Evolutionary conservation across 2,113 vertebrate genomes (phyloP), one percentile per base, ranked within the genome.

Genomic region (Calidris pygmaea): DNA sequence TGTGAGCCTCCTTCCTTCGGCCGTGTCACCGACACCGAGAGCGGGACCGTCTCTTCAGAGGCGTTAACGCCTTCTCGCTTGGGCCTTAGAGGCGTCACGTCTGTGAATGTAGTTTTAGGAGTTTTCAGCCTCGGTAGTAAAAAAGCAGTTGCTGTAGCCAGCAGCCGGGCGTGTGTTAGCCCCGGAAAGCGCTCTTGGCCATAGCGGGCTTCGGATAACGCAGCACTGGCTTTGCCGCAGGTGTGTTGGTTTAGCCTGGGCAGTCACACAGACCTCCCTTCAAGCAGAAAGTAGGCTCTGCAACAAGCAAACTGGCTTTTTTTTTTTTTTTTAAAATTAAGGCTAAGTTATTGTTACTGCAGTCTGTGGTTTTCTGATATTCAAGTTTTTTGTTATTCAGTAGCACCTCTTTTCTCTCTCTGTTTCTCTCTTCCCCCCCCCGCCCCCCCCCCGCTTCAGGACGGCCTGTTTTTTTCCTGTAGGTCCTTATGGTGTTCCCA

Each of bases 21-120:
- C 35, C 3, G 41, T 6, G 48, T 4, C 8, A 1, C 32, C 13
- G 2, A 13, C 7, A 0, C 30, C 0, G 39, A 4, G 35, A 7
- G 23, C 4, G 59, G 37, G 27, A 12, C 45, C 30, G 1, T 16
- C 17, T 23, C 30, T 34, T 43, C 56, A 0, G 20, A 24, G 47
- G 12, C 10, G 27, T 20, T 20, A 2, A 3, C 7, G 27, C 59
- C 37, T 10, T 21, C n/a, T 22, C 7, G 0, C 27, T 5, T 18
- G 27, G 37, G 41, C 34, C 13, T 47, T 10, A 1, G 29, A 8
- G 20, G 19, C 11, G 26, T 52, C 50, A 4, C 1, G 16, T 2
- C 43, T 7, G 16, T 6, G 32, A 35, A 11, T 6, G 24, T 9
- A 18, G 9, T 17, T 56, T 0, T 3, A 6, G 62, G 35, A 45